Evolutionary conservation across 1,140 invertebrate species (phyloP).

Genomic region (Drosophila sp.): DNA sequence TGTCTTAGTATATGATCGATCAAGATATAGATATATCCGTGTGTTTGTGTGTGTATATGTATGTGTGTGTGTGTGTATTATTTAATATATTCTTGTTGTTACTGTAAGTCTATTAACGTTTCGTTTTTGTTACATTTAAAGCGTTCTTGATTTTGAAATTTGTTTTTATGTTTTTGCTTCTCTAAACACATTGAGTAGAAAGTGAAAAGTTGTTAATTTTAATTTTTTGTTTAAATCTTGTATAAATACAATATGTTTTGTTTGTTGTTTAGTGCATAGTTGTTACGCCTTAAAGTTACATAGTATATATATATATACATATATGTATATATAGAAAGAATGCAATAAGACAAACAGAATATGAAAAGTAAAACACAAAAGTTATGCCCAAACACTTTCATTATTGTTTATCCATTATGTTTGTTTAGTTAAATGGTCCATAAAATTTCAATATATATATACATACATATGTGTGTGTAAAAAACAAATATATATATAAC

Average conservation of each 20-base stretch:
- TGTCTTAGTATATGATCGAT: conserved; percentile 32
- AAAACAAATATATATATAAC: neutral
- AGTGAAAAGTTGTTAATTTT: conserved; percentile 51
- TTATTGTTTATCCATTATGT: conserved; percentile 9
- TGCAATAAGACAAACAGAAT: conserved; percentile 20
- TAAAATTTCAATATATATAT: conserved; percentile 71
- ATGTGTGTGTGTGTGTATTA: conserved; percentile 25
- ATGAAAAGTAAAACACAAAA: neutral
- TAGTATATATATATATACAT: conserved; percentile 51
- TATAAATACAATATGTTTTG: conserved; percentile 20
- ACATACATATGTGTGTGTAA: conserved; percentile 19
- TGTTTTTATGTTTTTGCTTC: conserved; percentile 50
- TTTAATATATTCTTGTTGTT: conserved; percentile 47
- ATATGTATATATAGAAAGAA: conserved; percentile 29
- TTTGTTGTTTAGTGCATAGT: conserved; percentile 19
- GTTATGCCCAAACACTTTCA: neutral
- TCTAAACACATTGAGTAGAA: conserved; percentile 73
- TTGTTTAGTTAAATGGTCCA: conserved; percentile 62
- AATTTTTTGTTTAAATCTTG: conserved; percentile 19
- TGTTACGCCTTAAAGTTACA: conserved; percentile 33
- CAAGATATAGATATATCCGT: conserved; percentile 49
- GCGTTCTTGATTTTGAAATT: conserved; percentile 65
- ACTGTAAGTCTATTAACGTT: conserved; percentile 78
- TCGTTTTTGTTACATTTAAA: conserved; percentile 82
- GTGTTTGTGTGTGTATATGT: conserved; percentile 34